These are phyloP conservation scores for Limosa lapponica DNA, from an alignment of 2,797 vertebrate genomes.

Conservation along the genomic window DNA sequence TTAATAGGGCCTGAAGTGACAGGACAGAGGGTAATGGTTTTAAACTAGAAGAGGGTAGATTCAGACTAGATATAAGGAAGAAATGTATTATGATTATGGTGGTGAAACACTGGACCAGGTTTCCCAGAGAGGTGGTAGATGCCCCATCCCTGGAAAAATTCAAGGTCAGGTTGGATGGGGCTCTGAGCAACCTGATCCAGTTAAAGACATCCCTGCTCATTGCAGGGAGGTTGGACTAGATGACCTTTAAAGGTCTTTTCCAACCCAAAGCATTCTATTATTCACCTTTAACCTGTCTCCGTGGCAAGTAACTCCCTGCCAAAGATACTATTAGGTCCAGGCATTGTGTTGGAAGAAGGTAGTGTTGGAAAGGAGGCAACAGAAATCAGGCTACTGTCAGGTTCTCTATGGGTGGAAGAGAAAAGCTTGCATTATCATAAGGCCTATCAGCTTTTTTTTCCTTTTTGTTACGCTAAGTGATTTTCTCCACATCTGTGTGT, in stretches of 20 bases:
- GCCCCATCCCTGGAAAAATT: neutral
- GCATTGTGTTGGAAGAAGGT: neutral
- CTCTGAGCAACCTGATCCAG: neutral
- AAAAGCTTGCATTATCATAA: neutral
- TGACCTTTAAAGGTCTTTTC: neutral
- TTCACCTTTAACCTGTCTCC: neutral
- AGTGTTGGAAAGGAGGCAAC: rapidly evolving
- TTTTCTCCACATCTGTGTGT: neutral
- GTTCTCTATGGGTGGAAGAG: neutral
- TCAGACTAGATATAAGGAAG: neutral
- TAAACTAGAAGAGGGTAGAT: neutral
- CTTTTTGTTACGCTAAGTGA: neutral
- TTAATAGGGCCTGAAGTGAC: neutral
- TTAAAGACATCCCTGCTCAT: neutral
- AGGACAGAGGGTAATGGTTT: neutral
- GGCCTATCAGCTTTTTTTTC: neutral
- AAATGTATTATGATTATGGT: neutral
- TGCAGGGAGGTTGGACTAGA: neutral
- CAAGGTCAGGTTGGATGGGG: neutral
- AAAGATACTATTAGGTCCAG: neutral
- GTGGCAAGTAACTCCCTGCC: neutral
- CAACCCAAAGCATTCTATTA: neutral
- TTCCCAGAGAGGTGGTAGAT: neutral
- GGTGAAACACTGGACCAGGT: neutral
- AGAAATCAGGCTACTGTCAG: neutral